Evolutionary conservation across 1,140 invertebrate genomes (phyloP).

Genomic region (Drosophila sturtevanti): DNA sequence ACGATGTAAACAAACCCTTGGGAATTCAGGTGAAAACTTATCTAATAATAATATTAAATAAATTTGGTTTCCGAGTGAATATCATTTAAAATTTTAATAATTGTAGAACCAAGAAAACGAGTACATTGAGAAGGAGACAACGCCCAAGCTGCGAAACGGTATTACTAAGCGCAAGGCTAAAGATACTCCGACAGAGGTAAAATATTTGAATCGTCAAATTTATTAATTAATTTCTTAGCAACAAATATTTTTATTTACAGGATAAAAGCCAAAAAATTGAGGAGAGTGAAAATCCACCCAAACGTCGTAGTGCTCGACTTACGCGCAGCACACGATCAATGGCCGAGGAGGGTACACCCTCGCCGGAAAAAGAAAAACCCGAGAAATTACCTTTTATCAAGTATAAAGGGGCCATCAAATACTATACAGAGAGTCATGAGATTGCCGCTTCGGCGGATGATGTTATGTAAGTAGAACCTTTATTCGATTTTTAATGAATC

Average conservation of each 20-base stretch:
- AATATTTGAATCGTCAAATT: neutral
- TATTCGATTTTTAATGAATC: neutral
- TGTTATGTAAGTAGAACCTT: constrained; percentile 83
- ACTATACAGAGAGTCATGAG: constrained; percentile 83
- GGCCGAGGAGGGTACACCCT: constrained; percentile 55
- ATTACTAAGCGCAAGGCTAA: constrained; percentile 47
- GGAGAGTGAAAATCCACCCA: constrained; percentile 69
- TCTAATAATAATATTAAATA: too few species aligned
- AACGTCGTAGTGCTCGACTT: constrained; percentile 61
- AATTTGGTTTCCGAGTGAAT: too few species aligned
- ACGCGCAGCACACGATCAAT: constrained; percentile 72
- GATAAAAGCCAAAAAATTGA: constrained; percentile 32
- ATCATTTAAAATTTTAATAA: neutral
- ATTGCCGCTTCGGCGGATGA: constrained; percentile 84
- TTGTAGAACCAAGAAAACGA: constrained; percentile 31
- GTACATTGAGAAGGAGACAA: constrained; percentile 23
- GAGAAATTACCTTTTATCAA: constrained; percentile 81
- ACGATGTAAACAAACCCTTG: constrained; percentile 6
- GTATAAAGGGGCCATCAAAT: constrained; percentile 84
- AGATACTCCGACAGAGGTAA: constrained; percentile 57
- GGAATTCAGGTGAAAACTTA: constrained; percentile 9
- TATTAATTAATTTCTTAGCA: too few species aligned
- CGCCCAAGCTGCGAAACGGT: constrained; percentile 23
- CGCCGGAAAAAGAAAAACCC: constrained; percentile 51
- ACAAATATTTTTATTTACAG: constrained; percentile 9